Evolutionary conservation across 2,797 vertebrate species (phyloP).

Genomic region (Prunella strophiata): DNA sequence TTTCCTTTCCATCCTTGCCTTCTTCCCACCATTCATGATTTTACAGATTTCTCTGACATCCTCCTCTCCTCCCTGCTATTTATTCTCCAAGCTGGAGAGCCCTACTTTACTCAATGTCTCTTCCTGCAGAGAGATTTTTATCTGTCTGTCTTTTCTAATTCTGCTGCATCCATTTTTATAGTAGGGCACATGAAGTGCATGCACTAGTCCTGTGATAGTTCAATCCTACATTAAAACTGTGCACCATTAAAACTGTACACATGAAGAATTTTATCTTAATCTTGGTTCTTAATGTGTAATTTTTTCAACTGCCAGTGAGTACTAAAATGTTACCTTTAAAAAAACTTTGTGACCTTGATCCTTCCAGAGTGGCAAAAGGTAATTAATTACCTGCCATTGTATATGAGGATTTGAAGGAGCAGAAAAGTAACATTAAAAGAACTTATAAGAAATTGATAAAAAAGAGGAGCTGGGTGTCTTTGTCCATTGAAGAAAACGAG

Average conservation of each 20-base stretch:
- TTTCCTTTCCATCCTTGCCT: not conserved
- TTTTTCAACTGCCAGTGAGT: not conserved
- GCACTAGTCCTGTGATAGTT: not conserved
- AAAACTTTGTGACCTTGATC: not conserved
- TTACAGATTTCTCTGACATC: not conserved
- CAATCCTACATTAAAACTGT: not conserved
- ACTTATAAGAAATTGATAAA: not conserved
- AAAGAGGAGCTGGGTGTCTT: not conserved
- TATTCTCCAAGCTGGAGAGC: not conserved
- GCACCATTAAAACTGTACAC: not conserved
- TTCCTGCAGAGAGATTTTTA: not conserved
- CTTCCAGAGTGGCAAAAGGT: not conserved
- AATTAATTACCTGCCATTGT: not conserved
- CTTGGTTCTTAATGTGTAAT: not conserved
- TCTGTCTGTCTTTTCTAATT: not conserved
- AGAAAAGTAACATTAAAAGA: not conserved
- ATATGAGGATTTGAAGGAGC: not conserved
- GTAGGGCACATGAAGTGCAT: fast-evolving
- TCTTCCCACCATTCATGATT: not conserved
- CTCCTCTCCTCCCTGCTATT: not conserved
- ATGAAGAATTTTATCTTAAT: not conserved
- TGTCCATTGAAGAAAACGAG: not conserved
- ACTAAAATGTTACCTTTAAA: not conserved
- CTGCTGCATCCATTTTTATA: not conserved
- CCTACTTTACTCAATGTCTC: not conserved